Evolutionary conservation across 2,888 invertebrate species (phyloP).

Genomic region (Hydrotaea diabolus): DNA sequence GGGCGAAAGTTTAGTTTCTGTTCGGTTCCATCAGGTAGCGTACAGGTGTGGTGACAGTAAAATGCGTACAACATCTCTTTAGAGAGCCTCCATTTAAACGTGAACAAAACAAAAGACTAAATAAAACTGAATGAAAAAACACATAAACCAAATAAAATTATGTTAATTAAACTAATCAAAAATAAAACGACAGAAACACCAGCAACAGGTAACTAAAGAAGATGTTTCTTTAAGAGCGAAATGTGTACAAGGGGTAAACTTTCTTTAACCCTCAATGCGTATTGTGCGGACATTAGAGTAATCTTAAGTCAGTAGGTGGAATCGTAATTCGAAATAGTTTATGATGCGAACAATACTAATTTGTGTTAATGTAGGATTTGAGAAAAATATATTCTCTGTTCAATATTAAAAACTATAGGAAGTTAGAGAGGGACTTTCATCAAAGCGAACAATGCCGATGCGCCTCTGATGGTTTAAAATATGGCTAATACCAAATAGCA

Average conservation of each 20-base stretch:
- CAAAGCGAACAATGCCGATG: too few relatives aligned
- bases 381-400: too few relatives aligned
- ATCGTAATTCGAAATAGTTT: too few relatives aligned
- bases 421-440: too few relatives aligned
- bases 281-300: too few relatives aligned
- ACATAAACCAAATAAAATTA: background rate
- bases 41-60: background rate
- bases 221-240: background rate
- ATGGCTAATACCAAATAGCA: too few relatives aligned
- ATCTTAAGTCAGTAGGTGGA: too few relatives aligned
- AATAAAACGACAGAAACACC: background rate
- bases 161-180: constrained; percentile 18
- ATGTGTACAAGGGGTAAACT: background rate
- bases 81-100: background rate
- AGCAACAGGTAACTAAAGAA: background rate
- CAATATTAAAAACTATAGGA: too few relatives aligned
- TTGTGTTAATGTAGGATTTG: too few relatives aligned
- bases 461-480: too few relatives aligned
- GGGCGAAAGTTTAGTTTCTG: constrained; percentile 32
- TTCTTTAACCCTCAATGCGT: background rate
- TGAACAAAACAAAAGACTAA: background rate
- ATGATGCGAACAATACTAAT: too few relatives aligned
- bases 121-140: background rate
- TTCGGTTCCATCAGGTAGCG: background rate
- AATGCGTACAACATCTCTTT: background rate